Evolutionary conservation across 2,797 vertebrate genomes (phyloP), one percentile per base, ranked within the genome.

Genomic region (Syngnathus rostellatus): DNA sequence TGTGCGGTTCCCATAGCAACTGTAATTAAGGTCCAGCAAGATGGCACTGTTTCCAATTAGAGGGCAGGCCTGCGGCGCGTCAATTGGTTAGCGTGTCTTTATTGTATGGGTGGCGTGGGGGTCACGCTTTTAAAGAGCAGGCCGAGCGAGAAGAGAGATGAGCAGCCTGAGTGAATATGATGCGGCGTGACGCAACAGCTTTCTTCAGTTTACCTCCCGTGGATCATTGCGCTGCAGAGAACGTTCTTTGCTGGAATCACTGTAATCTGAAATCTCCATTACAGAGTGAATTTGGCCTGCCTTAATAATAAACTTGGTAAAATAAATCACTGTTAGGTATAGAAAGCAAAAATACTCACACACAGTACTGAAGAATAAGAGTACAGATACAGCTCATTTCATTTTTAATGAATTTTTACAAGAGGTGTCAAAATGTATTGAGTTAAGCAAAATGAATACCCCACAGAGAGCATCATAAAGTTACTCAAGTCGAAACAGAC

Each of bases 1-100:
- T 64, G 67, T 76, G 67, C 57, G 43, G 80, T 86, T 86, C 55
- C 85, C 73, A 80, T 76, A 74, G 85, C 69, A 73, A 83, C 76
- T 48, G 64, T 75, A 81, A 83, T 83, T 84, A 78, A 57, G 75
- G 79, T 75, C 70, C 77, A 69, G 62, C 40, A 65, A 17, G 55
- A 74, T 69, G 68, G 48, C 74, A 75, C 66, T 66, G 67, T 76
- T 80, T 83, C 72, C 76, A 80, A 77, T 81, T 76, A 85, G 69
- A 76, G 66, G 71, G 48, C 58, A 71, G 77, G 70, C 67, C 50
- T 31, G 65, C 38, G 68, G 12, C 21, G 68, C 51, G 70, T 69
- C 77, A 82, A 77, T 45, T 73, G 72, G 63, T 76, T 54, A 67
- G 68, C 73, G 67, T 62, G 72, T 68, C 74, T 69, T 50, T 72